Conservation (phyloP, 2,888 invertebrate species). For the Drosophila peninsularis region DNA sequence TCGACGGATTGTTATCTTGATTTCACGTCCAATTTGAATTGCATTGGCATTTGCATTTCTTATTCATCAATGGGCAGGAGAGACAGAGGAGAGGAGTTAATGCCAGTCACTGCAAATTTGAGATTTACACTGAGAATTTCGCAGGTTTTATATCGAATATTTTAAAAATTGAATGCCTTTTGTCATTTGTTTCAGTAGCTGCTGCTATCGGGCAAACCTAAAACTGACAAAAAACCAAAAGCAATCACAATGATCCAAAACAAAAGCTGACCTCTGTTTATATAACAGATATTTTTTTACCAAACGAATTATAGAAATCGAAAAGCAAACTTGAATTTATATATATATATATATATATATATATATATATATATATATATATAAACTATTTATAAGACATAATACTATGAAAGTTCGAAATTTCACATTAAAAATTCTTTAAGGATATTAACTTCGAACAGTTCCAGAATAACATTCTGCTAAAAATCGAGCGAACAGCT, state of each 20-base stretch:
- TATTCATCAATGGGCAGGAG: conserved; percentile 9
- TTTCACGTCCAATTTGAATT: conserved; percentile 29
- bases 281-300: too few species aligned
- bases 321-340: not conserved
- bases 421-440: too few species aligned
- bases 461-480: not conserved
- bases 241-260: not conserved
- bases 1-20: conserved; percentile 9
- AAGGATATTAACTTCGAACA: not conserved
- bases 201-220: not conserved
- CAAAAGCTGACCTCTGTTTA: too few species aligned
- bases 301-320: not conserved
- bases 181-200: conserved; percentile 8
- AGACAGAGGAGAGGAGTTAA: conserved; percentile 1
- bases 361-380: not conserved
- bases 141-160: conserved; percentile 26
- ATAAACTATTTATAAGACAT: not conserved
- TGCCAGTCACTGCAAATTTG: conserved; percentile 41
- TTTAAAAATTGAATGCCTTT: conserved; percentile 37
- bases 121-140: conserved; percentile 38
- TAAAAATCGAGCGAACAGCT: not conserved
- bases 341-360: not conserved
- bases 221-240: conserved; percentile 29
- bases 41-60: conserved; percentile 33
- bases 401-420: not conserved